Base-by-base conservation (phyloP, 53 echinoderm and acorn worm species). In the Apostichopus leukothele region DNA sequence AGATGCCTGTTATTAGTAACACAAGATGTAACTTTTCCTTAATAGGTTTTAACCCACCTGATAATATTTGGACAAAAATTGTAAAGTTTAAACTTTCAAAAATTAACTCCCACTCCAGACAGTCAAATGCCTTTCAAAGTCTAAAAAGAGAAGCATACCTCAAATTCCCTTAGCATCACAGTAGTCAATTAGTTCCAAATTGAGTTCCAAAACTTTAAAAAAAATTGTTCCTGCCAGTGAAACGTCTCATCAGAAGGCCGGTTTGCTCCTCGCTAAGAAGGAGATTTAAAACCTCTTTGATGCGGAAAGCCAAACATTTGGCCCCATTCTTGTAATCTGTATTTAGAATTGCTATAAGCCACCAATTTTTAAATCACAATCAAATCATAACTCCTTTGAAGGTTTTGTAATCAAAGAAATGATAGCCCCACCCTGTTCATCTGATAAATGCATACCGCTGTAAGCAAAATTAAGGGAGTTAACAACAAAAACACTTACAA, bases 181-280 rank as follows among this genome's bases (percentile, higher is more conserved):
- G 68, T 67, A n/a, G 68, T 67, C 68, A 67, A 18, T 67, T 1
- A 67, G 13, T 14, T 67, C 67, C 67, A 67, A 67, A 67, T 14
- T n/a, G 13, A 67, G 18, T 67, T n/a, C 18, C 13, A 67, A 39
- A 39, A 39, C 39, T 39, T 39, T 39, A 39, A 39, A 39, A 39
- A 39, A 39, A 39, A 39, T 39, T 67, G 68, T 67, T 67, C 18
- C 18, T n/a, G 13, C 13, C 68, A 14, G 13, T 67, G 68, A 67
- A 67, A 67, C 68, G 68, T 67, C 68, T 39, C 67, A 14, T 67
- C 18, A 67, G 18, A 67, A 67, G 5, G 13, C 18, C 68, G 5
- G 68, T 67, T 67, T n/a, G 68, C 68, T 67, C 68, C 68, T 67
- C 68, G 18, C 68, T 67, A 67, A 14, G 13, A 67, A 67, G 68